A percentile compares a stretch with the other conserved stretches of the same genome.
These are phyloP conservation scores for Cerceris rybyensis DNA, from an alignment of 2,888 invertebrate genomes.

Conservation along the genomic window DNA sequence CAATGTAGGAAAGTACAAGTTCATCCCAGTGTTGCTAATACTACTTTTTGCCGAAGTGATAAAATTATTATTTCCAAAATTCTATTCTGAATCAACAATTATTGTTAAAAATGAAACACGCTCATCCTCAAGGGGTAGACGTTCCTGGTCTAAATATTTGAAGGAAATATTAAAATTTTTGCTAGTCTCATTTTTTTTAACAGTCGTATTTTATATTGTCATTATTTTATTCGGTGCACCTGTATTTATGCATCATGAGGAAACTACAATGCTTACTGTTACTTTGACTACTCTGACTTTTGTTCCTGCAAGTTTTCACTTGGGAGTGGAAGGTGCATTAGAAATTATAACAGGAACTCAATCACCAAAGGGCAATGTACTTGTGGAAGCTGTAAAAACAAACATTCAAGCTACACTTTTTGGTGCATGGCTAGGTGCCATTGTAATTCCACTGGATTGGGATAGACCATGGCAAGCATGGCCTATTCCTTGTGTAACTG, in stretches of 20 bases:
- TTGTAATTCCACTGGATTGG: slow-evolving; percentile 95
- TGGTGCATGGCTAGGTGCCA: slow-evolving; percentile 93
- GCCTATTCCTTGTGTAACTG: slow-evolving; percentile 89
- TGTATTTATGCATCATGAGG: slow-evolving; percentile 85
- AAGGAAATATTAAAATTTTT: slow-evolving; percentile 83
- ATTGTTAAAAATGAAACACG: slow-evolving; percentile 76
- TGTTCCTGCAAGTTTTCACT: slow-evolving; percentile 85
- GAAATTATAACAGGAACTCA: slow-evolving; percentile 84
- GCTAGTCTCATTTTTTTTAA: slow-evolving; percentile 82
- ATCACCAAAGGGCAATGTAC: slow-evolving; percentile 77
- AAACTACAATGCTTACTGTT: slow-evolving; percentile 87
- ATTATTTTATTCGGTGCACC: slow-evolving; percentile 89
- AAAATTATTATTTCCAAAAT: slow-evolving; percentile 81
- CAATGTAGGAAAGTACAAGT: slow-evolving; percentile 84
- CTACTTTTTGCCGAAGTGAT: slow-evolving; percentile 83
- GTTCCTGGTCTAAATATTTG: slow-evolving; percentile 81
- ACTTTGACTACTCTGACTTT: slow-evolving; percentile 86
- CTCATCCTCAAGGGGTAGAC: slow-evolving; percentile 78
- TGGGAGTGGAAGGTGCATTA: slow-evolving; percentile 85
- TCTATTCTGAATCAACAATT: slow-evolving; percentile 68
- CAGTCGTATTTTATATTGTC: slow-evolving; percentile 84
- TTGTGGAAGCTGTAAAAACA: slow-evolving; percentile 83
- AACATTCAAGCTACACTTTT: slow-evolving; percentile 86
- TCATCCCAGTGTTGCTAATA: slow-evolving; percentile 78
- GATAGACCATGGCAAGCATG: slow-evolving; percentile 93